Evolutionary conservation across 2,113 vertebrate genomes (phyloP), one percentile per base, ranked within the genome.

Genomic region (Burhinus oedicnemus): DNA sequence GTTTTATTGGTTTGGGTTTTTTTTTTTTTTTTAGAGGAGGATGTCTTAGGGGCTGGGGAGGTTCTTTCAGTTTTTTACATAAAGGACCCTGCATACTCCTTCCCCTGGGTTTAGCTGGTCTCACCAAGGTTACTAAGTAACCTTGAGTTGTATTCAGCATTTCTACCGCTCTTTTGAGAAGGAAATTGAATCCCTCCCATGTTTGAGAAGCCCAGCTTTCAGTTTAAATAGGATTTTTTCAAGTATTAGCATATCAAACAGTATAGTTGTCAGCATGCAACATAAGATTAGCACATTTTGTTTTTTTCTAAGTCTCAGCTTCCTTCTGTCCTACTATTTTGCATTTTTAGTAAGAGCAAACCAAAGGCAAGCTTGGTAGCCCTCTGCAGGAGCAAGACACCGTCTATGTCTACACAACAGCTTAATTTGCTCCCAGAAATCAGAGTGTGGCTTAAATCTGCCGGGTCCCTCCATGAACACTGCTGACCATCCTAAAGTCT

Each of bases 221-320:
- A 51, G 54, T 80, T 90, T 77, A 92, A 97, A 93, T 62, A 83
- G 82, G 87, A 96, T 95, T 96, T 93, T 93, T 87, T 91, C 57
- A 87, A 87, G 78, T 27, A 92, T 93, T 96, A 94, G 83, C 91
- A 94, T 93, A 93, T 89, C 91, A 95, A 94, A 84, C 77, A 95
- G 87, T 5, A 2, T 60, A 87, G 61, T 34, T 89, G 81, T 84
- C 81, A 84, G 84, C 84, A 78, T 42, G 51, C 32, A 58, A 81
- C 47, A 9, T 30, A 79, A 87, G 84, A 96, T 84, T 87, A 89
- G 87, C 83, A 78, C 57, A 36, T 60, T 80, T 86, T 58, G 29
- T 83, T 90, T 93, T 77, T 82, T 65, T 18, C 26, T n/a, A 82
- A 66, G 66, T 54, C 83, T 45, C 55, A 30, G 66, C 62, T 89